Evolutionary conservation across 2,888 invertebrate genomes (phyloP), one percentile per base, ranked within the genome.

Genomic region (Dione vanillae): DNA sequence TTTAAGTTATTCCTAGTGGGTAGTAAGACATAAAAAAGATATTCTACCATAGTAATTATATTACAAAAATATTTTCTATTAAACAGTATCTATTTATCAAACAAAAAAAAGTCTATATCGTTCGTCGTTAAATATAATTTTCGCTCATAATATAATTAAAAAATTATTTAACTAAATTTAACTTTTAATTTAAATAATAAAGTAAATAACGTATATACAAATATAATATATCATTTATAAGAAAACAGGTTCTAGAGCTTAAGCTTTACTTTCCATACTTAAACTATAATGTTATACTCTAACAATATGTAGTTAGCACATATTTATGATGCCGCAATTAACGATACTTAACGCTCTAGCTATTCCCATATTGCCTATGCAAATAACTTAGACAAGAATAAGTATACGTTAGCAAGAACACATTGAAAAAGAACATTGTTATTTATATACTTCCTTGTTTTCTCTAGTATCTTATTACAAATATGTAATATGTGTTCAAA

Each of bases 331-430:
- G 49, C 59, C 37, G 68, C 56, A 71, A 73, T 73, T 73, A 71
- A 68, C 65, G 14, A 73, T 49, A 73, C 65, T 70, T 65, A 67
- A 62, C 68, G 59, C 62, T 58, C 49, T 41, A 71, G 56, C 69
- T 59, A 67, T 75, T 72, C 72, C 65, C 72, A 75, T 75, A 73
- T 16, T 61, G 59, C 70, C 66, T 83, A 88, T 87, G 85, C 83
- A 85, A 86, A 87, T 85, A 79, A 75, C 59, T 59, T 70, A 80
- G 78, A 81, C 82, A 78, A 83, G 54, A 68, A 56, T 67, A 43
- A 47, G n/a, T n/a, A n/a, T n/a, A n/a, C n/a, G n/a, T n/a, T n/a
- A n/a, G 59, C 62, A 80, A 83, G 86, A 80, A 83, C 84, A 83
- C 80, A 76, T 78, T 76, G 76, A 76, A 27, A 71, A 71, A 69